These are phyloP conservation scores for Tyria jacobaeae DNA, from an alignment of 2,888 invertebrate species.

Conservation along the genomic window DNA sequence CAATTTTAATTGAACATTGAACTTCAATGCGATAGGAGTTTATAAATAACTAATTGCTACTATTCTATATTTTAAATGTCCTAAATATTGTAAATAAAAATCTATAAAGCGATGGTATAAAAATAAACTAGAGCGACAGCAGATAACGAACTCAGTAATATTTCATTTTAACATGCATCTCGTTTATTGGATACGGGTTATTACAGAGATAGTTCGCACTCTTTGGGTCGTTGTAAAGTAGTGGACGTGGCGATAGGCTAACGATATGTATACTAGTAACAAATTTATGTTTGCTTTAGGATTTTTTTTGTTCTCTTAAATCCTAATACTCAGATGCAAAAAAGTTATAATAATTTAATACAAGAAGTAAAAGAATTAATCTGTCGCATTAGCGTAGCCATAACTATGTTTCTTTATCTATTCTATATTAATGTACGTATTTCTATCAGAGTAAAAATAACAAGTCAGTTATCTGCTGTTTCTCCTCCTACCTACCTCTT, in stretches of 20 bases:
- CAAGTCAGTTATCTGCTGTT: neutral
- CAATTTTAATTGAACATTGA: too few relatives aligned
- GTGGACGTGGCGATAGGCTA: too few relatives aligned
- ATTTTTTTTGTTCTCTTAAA: too few relatives aligned
- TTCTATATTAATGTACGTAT: neutral
- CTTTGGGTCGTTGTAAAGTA: too few relatives aligned
- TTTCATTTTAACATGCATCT: too few relatives aligned
- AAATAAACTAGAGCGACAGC: neutral
- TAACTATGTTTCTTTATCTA: neutral
- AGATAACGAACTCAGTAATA: neutral
- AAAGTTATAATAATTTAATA: neutral
- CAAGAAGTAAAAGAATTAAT: neutral
- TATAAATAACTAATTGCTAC: neutral
- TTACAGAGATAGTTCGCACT: too few relatives aligned
- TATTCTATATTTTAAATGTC: neutral
- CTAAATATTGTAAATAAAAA: neutral
- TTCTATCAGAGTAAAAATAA: neutral
- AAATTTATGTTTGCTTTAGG: too few relatives aligned
- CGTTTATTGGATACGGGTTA: too few relatives aligned
- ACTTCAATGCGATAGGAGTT: too few relatives aligned
- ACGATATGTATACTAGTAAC: neutral
- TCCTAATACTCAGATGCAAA: too few relatives aligned
- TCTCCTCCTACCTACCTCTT: neutral
- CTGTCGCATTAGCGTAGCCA: neutral
- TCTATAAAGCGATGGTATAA: neutral